Conservation (phyloP, 92 coral and sea anemone species). For the Umimayanthus chanpuru region DNA sequence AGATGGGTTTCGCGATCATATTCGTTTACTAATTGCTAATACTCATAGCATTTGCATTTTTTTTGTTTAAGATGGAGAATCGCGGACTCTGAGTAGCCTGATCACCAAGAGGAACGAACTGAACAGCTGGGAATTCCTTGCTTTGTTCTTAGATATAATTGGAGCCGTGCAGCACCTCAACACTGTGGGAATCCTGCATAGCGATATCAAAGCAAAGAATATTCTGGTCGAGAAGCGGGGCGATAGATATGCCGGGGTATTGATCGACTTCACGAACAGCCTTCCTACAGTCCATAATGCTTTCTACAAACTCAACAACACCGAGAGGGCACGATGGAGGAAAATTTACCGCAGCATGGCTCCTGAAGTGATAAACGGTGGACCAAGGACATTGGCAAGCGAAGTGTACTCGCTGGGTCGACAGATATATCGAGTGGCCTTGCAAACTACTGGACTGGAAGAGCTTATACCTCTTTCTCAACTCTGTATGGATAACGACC, state of each 20-base stretch:
- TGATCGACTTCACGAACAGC: constrained; percentile 5
- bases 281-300: neutral
- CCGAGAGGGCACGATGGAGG: neutral
- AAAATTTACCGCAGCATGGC: neutral
- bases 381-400: neutral
- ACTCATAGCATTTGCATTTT: neutral
- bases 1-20: too few species aligned
- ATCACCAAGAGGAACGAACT: neutral
- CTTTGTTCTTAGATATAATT: neutral
- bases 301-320: neutral
- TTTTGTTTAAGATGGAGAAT: neutral
- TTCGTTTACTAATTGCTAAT: neutral
- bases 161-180: neutral
- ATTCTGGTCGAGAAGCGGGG: neutral
- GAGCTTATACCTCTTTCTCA: neutral
- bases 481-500: neutral
- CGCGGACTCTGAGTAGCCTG: neutral
- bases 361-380: neutral
- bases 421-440: neutral
- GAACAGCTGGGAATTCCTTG: neutral
- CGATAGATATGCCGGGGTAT: neutral
- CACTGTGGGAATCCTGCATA: neutral
- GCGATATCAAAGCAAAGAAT: neutral
- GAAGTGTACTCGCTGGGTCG: constrained; percentile 7
- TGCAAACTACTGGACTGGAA: neutral